A percentile compares a stretch with the other conserved stretches of the same genome.
phyloP scores from a whole-genome alignment of 1,140 invertebrate genomes.

The Globodera ellingtonae region DNA sequence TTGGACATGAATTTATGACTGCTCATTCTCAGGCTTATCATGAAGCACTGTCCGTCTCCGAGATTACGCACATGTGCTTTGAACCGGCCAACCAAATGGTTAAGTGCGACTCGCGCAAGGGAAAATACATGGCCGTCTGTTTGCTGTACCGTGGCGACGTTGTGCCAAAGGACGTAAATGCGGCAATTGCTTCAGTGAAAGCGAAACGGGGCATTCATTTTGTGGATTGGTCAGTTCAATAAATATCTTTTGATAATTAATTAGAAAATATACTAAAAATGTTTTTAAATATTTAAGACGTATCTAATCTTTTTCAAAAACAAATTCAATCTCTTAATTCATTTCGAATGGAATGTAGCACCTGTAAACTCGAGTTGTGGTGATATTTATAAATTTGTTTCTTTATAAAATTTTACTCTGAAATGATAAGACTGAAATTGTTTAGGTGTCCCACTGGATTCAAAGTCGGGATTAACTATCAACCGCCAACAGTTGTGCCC shows the following conservation, averaged over 20 bases:
- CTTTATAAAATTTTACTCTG: not conserved
- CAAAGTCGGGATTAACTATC: constrained; percentile 65
- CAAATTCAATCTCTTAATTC: no score
- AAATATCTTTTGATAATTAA: not conserved
- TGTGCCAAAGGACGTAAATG: constrained; percentile 73
- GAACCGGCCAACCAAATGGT: constrained; percentile 83
- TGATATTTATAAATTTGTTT: not conserved
- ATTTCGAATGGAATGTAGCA: no score
- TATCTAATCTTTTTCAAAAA: no score
- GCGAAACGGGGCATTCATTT: constrained; percentile 67
- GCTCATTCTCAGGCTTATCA: constrained; percentile 73
- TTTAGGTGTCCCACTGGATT: constrained; percentile 64
- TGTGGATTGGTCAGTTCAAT: constrained; percentile 34
- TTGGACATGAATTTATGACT: no score
- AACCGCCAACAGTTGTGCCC: constrained; percentile 64
- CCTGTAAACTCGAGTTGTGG: no score
- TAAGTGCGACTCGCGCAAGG: constrained; percentile 70
- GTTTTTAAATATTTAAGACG: no score
- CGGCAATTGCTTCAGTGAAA: constrained; percentile 60
- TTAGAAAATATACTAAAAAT: no score
- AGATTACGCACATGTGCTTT: constrained; percentile 81
- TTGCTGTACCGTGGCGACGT: constrained; percentile 80
- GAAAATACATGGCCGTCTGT: constrained; percentile 78
- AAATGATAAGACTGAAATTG: not conserved
- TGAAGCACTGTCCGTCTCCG: constrained; percentile 77